Percentiles rank a stretch among this genome's conserved stretches.
Evolutionary conservation across 2,113 vertebrate genomes (phyloP).

Genomic region (Pycnonotus jocosus): DNA sequence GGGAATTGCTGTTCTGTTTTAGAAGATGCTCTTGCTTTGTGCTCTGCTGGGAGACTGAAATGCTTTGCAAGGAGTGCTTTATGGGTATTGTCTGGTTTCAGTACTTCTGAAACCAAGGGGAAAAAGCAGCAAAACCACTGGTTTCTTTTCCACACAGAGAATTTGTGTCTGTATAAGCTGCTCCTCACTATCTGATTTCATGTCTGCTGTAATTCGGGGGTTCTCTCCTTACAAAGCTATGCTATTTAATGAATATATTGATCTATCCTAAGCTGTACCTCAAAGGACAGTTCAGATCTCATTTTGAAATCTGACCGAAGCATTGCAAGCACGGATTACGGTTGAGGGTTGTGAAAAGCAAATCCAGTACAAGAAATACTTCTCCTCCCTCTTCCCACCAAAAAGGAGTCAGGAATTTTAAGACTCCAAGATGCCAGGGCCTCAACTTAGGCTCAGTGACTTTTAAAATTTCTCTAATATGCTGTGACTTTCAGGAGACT

Average conservation of each 20-base stretch:
- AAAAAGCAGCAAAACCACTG: background rate
- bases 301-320: background rate
- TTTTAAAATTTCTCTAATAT: background rate
- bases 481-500: constrained; percentile 28
- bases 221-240: background rate
- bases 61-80: background rate
- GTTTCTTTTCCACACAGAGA: background rate
- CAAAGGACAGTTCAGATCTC: background rate
- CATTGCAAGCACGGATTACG: background rate
- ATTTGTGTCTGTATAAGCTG: background rate
- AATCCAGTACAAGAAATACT: background rate
- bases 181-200: background rate
- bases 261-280: background rate
- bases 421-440: background rate
- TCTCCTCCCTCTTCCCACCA: background rate
- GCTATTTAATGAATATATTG: background rate
- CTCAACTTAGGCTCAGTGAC: background rate
- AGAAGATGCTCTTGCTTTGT: background rate
- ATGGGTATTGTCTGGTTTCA: background rate
- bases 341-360: background rate
- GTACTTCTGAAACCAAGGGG: background rate
- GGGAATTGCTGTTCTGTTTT: background rate
- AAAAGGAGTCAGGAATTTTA: background rate
- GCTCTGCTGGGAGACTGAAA: background rate
- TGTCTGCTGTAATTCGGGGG: background rate